These are phyloP conservation scores for Sminthurinus signatus DNA, from an alignment of 1,140 invertebrate genomes.

Conservation along the genomic window DNA sequence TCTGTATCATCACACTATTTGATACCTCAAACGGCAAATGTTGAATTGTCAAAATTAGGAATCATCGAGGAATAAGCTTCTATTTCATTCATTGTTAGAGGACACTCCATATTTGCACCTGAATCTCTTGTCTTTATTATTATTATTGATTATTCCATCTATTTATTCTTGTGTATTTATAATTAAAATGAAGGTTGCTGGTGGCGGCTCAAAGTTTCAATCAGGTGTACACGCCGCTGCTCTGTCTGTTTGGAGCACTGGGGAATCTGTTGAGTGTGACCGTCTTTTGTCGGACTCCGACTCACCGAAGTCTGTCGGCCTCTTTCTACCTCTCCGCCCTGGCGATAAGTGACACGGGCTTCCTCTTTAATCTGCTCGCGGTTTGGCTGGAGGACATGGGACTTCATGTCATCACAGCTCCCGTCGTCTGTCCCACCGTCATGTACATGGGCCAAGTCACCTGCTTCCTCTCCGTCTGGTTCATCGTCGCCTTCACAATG, in stretches of 20 bases:
- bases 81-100: too few relatives aligned
- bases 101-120: too few relatives aligned
- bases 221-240: slow-evolving; percentile 55
- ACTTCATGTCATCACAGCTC: slow-evolving; percentile 53
- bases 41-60: too few relatives aligned
- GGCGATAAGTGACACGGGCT: slow-evolving; percentile 66
- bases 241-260: slow-evolving; percentile 59
- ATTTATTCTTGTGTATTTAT: too few relatives aligned
- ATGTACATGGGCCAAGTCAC: slow-evolving; percentile 63
- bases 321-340: slow-evolving; percentile 70
- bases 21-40: too few relatives aligned
- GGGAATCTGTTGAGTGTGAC: slow-evolving; percentile 65
- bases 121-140: too few relatives aligned
- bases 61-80: too few relatives aligned
- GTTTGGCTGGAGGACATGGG: slow-evolving; percentile 58
- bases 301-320: slow-evolving; percentile 63
- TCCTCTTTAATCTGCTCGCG: slow-evolving; percentile 57
- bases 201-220: slow-evolving; percentile 1
- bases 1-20: too few relatives aligned
- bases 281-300: slow-evolving; percentile 63
- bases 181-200: neutral
- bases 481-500: slow-evolving; percentile 75
- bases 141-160: too few relatives aligned
- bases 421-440: slow-evolving; percentile 63
- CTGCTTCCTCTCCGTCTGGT: slow-evolving; percentile 69